Base-by-base conservation (phyloP, 92 coral and sea anemone genomes). In the Isaurus tuberculatus region DNA sequence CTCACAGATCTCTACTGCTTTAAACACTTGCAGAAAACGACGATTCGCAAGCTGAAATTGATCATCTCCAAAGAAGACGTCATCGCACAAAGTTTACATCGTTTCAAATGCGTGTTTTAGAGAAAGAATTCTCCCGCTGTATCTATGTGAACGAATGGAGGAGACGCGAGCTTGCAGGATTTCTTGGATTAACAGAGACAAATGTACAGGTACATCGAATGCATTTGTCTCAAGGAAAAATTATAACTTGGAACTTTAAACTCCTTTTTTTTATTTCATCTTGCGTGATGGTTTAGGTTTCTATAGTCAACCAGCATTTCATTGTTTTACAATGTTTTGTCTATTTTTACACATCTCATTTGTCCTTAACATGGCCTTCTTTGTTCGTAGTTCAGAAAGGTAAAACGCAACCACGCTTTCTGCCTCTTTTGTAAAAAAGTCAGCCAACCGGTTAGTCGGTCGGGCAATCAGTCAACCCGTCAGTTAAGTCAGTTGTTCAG, bases 31-130 rank as follows among this genome's bases (percentile, higher is more conserved):
- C 23, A 30, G 70, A 19, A 19, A 34, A 9, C 1, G 25, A 33
- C 10, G 68, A 19, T 15, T 2, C 5, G 33, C n/a, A 11, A 48
- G 10, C 40, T 36, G 19, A 22, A 17, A 11, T 17, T 57, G 49
- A 14, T 1, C 14, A 8, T 20, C 15, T 77, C 11, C 70, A 48
- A 4, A 77, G 34, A 26, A 60, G 49, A n/a, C 82, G 82, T 27
- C 70, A 58, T 26, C 82, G 82, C 49, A 77, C 82, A 14, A 77
- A 36, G 70, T 77, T 77, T 36, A 77, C 82, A 14, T 34, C 70
- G 22, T 77, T 11, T n/a, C 82, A 77, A 23, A 34, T 77, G 53
- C 82, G 51, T 5, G 31, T 58, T 17, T 26, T 77, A 22, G 82
- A 77, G 51, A 16, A 15, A 3, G 82, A 77, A 40, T 77, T 77